Conservation (phyloP, 2,113 vertebrate species). For the Rafetus swinhoei region DNA sequence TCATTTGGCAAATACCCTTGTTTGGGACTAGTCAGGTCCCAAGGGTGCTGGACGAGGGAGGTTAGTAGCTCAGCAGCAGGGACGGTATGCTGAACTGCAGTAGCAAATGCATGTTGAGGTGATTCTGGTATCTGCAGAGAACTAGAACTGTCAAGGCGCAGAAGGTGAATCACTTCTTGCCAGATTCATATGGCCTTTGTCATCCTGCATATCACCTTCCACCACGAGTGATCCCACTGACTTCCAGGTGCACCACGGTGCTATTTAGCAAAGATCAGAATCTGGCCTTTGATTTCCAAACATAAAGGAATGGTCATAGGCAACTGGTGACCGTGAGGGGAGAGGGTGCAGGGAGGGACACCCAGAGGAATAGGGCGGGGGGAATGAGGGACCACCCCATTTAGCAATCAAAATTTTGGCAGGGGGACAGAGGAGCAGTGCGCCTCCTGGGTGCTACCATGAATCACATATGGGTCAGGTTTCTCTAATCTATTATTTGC, state of each 20-base stretch:
- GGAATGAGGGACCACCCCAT: too few relatives aligned
- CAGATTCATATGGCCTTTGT: not conserved
- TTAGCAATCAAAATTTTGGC: too few relatives aligned
- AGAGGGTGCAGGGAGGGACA: too few relatives aligned
- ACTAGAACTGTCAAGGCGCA: not conserved
- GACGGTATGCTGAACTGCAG: not conserved
- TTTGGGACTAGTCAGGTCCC: too few relatives aligned
- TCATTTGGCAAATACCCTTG: too few relatives aligned
- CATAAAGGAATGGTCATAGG: slow-evolving; percentile 4
- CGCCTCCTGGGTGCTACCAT: too few relatives aligned
- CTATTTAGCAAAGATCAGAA: slow-evolving; percentile 26
- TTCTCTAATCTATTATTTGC: slow-evolving; percentile 29
- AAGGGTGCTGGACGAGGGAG: too few relatives aligned
- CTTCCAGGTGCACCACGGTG: not conserved
- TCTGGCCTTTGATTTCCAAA: slow-evolving; percentile 43
- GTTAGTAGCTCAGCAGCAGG: not conserved
- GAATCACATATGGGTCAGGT: not conserved
- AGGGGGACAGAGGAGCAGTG: too few relatives aligned
- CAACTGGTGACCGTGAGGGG: too few relatives aligned
- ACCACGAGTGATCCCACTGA: not conserved
- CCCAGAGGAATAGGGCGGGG: too few relatives aligned
- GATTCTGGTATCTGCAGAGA: not conserved
- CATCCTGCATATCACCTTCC: not conserved
- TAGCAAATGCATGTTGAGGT: not conserved
- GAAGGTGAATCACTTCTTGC: not conserved